A percentile compares a stretch with the other conserved stretches of the same genome.
These are phyloP conservation scores for Stichodactyla helianthus DNA, from an alignment of 64 coral and sea anemone genomes.

Conservation along the genomic window DNA sequence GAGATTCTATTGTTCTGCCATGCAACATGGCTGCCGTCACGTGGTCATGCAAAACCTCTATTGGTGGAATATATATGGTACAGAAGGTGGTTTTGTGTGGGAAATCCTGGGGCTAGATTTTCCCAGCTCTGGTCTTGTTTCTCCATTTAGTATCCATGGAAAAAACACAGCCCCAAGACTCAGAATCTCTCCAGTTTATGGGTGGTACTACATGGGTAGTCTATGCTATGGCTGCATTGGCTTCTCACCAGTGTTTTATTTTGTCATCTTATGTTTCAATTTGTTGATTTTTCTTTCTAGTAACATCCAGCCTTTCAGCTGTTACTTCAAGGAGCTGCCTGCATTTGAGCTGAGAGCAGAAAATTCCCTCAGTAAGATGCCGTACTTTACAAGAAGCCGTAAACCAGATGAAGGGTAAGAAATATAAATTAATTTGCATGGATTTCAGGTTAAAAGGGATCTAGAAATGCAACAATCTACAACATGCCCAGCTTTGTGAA, in stretches of 20 bases:
- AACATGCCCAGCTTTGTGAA: too few species aligned
- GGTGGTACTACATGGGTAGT: too few species aligned
- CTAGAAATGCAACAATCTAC: too few species aligned
- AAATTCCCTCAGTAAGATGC: conserved; percentile 72
- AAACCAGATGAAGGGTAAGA: conserved; percentile 93
- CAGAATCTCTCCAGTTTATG: too few species aligned
- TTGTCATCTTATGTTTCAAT: not conserved
- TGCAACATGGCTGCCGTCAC: too few species aligned
- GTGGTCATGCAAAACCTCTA: too few species aligned
- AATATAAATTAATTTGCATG: not conserved
- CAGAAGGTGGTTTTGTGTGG: not conserved
- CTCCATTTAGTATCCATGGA: too few species aligned
- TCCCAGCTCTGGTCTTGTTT: not conserved
- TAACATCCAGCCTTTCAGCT: conserved; percentile 96
- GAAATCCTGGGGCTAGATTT: not conserved
- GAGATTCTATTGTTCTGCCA: too few species aligned
- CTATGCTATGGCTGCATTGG: too few species aligned
- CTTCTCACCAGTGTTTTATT: not conserved
- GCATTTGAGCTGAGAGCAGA: conserved; percentile 92
- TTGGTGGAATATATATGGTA: too few species aligned
- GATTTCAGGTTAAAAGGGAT: not conserved
- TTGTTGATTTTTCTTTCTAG: conserved; percentile 28
- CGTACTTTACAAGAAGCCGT: conserved; percentile 89
- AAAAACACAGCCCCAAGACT: too few species aligned
- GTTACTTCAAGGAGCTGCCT: conserved; percentile 97